Evolutionary conservation across 2,113 vertebrate species (phyloP), one percentile per base, ranked within the genome.

Genomic region (Petrocephalus microphthalmus): DNA sequence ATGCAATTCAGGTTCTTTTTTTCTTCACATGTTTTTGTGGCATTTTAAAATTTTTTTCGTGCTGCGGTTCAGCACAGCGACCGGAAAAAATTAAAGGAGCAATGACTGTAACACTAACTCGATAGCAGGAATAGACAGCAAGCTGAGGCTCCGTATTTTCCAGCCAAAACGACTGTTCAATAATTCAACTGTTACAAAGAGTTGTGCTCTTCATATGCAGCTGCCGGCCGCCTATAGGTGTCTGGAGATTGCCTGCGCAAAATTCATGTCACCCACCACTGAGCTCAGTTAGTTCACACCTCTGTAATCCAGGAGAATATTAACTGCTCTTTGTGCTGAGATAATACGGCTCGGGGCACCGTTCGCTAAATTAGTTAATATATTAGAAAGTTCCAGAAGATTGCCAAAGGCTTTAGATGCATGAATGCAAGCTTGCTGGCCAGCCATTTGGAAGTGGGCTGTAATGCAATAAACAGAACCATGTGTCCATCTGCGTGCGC

Each of bases 281-380:
- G 22, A 52, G 42, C 47, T 87, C 81, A 85, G 53, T 88, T 88
- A 29, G 51, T 7, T 49, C 49, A 74, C 19, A 78, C 15, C 45
- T 53, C 88, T 29, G 0, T 42, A 90, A 67, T 33, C 37, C 42
- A 49, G 53, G 74, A 88, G 91, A 93, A 89, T 54, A 91, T 81
- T 17, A 91, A 89, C 2, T 11, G 45, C 25, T 45, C n/a, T 88
- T 29, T 67, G 1, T 81, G 91, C 0, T 86, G 88, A 89, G 84
- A 78, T 89, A 88, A 6, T 15, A 88, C 7, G 51, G 53, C 54
- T n/a, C 0, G 87, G 51, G 8, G 82, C 87, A 90, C 71, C 56
- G 13, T 33, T 74, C 37, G 6, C 78, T 87, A 71, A 57, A 82
- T 54, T n/a, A 91, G 84, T 89, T 85, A 74, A 37, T 78, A 86